Evolutionary conservation across 2,797 vertebrate species (phyloP), one percentile per base, ranked within the genome.

Genomic region (Gymnopithys bicolor): DNA sequence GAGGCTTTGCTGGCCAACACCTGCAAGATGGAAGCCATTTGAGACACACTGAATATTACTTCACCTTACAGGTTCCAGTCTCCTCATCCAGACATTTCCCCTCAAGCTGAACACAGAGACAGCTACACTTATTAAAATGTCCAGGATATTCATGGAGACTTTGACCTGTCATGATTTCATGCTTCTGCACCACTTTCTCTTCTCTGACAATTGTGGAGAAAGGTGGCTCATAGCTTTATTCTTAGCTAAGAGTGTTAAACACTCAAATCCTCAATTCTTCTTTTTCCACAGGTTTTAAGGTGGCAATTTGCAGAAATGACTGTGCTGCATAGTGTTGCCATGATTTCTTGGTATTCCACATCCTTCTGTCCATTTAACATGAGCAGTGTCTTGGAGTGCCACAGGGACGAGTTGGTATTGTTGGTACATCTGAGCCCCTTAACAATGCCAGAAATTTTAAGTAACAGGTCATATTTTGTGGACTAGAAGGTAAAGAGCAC

Each of bases 361-460:
- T 75, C 37, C 33, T 73, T 48, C 51, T 73, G 45, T 63, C 39
- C 55, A 33, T 60, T 32, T 56, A 4, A 30, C 45, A 19, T 13
- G 7, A 33, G 48, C 0, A 0, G 3, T 21, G 9, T 28, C 58
- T 75, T 68, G 32, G 18, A 71, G 78, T 19, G 18, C 28, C 53
- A 64, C 21, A 30, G n/a, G 24, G 15, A 79, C 64, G 25, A 62
- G 8, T 3, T 58, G 55, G 7, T 74, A 39, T 27, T 80, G 11
- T 30, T 52, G 37, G 13, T 55, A 27, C 10, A 30, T 55, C 56
- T 55, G 46, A 87, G 33, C 19, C 25, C 63, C 70, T 45, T 49
- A 11, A 53, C 7, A 32, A 8, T 2, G 3, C 32, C 43, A 71
- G 52, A 68, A 53, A 43, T 32, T 60, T 58, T 56, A 62, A 84